Evolutionary conservation across 2,888 invertebrate species (phyloP), one percentile per base, ranked within the genome.

Genomic region (Tryphoninae sp.): DNA sequence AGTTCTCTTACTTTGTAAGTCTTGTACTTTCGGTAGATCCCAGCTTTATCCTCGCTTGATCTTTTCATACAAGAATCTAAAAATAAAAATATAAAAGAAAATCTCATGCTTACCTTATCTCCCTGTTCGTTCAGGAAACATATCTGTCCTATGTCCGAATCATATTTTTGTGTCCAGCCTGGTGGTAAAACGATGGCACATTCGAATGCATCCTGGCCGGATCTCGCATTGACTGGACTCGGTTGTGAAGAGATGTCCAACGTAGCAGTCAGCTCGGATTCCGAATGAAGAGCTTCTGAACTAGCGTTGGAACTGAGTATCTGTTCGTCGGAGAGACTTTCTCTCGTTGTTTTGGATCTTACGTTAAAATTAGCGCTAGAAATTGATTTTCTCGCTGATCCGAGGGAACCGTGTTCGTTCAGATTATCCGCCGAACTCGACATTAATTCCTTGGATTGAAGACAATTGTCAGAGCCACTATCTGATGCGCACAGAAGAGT

Each of bases 61-160:
- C 33, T 6, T 33, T 33, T 33, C 33, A 33, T 33, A 33, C 33
- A 6, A 33, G 33, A 1, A 33, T 0, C 6, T 33, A 51, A 51
- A 51, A 11, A n/a, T 51, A n/a, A 51, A 51, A 51, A 3, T 9
- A 6, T n/a, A 51, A 9, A 51, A 0, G 7, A 51, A 51, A 51
- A 51, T 51, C n/a, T 51, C 1, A 51, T 19, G 58, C 85, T 87
- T 86, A 94, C 94, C 93, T 92, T 93, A 83, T 93, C 93, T 69
- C 93, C 93, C n/a, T 92, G 92, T 2, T 90, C 86, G 86, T 93
- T 93, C 80, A 93, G 86, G 84, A 93, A 94, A 84, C 92, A 93
- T n/a, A 92, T 88, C 77, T 92, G 91, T 40, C 92, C 92, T 22
- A 91, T 91, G 51, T 88, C 88, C 13, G 83, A 82, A 84, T 92